A percentile compares a stretch with the other conserved stretches of the same genome.
Evolutionary conservation across 2,888 invertebrate species (phyloP).

Genomic region (Villa cingulata): DNA sequence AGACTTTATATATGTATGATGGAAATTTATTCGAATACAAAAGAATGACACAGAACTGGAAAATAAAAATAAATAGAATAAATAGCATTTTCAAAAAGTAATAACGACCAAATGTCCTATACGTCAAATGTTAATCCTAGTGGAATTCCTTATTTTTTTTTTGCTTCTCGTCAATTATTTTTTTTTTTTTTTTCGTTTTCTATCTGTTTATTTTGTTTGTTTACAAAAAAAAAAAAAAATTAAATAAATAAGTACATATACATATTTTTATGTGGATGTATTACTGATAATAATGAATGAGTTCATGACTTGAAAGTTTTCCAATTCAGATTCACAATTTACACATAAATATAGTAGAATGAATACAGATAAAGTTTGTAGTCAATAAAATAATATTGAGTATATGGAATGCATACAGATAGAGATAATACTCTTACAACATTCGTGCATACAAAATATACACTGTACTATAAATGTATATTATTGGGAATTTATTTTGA

Average conservation of each 20-base stretch:
- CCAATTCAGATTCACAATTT: neutral
- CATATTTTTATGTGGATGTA: too few relatives aligned
- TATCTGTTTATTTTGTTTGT: too few relatives aligned
- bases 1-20: too few relatives aligned
- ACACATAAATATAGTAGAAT: neutral
- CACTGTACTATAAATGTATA: too few relatives aligned
- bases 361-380: neutral
- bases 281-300: neutral
- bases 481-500: neutral
- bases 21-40: too few relatives aligned
- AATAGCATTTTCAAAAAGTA: neutral
- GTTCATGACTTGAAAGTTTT: neutral
- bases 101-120: neutral
- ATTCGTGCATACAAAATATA: too few relatives aligned
- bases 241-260: too few relatives aligned
- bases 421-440: too few relatives aligned
- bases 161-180: too few relatives aligned
- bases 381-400: neutral
- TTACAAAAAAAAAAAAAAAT: too few relatives aligned
- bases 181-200: too few relatives aligned
- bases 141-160: neutral
- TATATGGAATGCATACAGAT: neutral
- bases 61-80: neutral
- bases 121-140: neutral
- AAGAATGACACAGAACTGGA: too few relatives aligned